A percentile compares a stretch with the other conserved stretches of the same genome.
phyloP scores from a whole-genome alignment of 1,140 invertebrate species.

The Trialeurodes vaporariorum region DNA sequence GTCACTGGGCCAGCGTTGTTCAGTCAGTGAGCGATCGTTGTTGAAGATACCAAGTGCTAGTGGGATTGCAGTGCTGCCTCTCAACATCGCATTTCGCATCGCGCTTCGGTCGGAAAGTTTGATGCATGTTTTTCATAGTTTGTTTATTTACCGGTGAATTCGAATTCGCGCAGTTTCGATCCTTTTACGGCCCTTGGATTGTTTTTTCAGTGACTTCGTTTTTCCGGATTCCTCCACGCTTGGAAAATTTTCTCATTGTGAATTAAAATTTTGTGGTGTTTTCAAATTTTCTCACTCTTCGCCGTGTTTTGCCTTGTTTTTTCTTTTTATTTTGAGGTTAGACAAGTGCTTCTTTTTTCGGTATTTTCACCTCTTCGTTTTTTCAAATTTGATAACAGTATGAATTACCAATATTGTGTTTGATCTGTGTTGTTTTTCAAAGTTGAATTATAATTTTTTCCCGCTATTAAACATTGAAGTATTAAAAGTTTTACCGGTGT shows the following conservation, averaged over 20 bases:
- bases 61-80: slow-evolving; percentile 1
- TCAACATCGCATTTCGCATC: background rate
- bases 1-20: slow-evolving; percentile 22
- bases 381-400: background rate
- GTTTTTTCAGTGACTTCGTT: background rate
- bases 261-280: too few relatives aligned
- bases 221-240: background rate
- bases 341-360: background rate
- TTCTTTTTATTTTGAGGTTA: too few relatives aligned
- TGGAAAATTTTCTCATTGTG: too few relatives aligned
- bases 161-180: background rate
- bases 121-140: too few relatives aligned
- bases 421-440: too few relatives aligned
- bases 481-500: too few relatives aligned
- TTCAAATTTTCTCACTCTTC: background rate
- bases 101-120: background rate
- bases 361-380: background rate
- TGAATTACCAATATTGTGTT: too few relatives aligned
- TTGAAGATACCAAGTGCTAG: background rate
- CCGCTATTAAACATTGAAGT: too few relatives aligned
- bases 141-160: background rate
- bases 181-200: background rate
- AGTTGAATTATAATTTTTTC: too few relatives aligned
- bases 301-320: background rate
- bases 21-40: slow-evolving; percentile 17